These are phyloP conservation scores for Doryteuthis pealeii DNA, from an alignment of 1,140 invertebrate species.

Conservation along the genomic window DNA sequence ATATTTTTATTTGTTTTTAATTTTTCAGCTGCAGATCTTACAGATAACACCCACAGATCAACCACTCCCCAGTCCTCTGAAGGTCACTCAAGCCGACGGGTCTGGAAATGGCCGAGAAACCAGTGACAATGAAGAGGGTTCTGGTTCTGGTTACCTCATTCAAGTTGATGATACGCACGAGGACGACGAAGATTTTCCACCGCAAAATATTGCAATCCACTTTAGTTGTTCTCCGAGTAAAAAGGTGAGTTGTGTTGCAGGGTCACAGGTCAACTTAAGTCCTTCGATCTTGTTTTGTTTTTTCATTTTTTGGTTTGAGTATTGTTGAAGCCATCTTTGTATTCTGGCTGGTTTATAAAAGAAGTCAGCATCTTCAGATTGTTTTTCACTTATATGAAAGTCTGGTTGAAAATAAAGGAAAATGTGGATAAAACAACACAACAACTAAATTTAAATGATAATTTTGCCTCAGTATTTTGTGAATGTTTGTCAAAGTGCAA, in stretches of 20 bases:
- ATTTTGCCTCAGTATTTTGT: too few species aligned
- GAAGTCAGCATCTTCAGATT: too few species aligned
- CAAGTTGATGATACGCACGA: neutral
- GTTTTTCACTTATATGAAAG: too few species aligned
- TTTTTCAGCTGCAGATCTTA: conserved; percentile 2
- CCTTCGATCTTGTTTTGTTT: too few species aligned
- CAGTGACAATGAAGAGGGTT: neutral
- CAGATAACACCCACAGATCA: neutral
- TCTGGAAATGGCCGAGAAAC: neutral
- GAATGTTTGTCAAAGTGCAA: too few species aligned
- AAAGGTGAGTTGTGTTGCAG: neutral
- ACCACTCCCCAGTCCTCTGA: neutral
- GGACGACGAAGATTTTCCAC: neutral
- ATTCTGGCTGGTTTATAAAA: too few species aligned
- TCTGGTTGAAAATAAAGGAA: too few species aligned
- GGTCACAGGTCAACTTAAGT: too few species aligned
- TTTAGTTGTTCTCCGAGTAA: conserved; percentile 2
- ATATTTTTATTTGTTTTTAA: neutral
- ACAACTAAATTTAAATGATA: too few species aligned
- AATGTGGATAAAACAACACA: too few species aligned
- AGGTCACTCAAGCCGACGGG: neutral
- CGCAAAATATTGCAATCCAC: neutral
- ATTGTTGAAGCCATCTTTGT: too few species aligned
- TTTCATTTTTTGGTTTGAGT: too few species aligned
- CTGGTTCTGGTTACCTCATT: neutral